Base-by-base conservation (phyloP, 2,797 vertebrate species). In the Chromis chromis region DNA sequence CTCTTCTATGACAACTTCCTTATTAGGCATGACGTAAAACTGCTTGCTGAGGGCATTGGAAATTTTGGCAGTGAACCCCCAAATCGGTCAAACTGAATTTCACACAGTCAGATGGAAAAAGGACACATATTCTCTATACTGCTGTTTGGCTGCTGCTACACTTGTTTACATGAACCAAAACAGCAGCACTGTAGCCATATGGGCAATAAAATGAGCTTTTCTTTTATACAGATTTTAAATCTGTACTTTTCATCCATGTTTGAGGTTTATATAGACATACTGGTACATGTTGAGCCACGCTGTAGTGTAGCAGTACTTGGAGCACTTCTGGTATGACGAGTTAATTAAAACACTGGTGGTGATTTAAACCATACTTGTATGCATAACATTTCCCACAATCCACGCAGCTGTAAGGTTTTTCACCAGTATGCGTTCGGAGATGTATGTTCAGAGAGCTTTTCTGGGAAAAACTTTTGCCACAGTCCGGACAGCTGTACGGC, bases 381-480 rank as follows among this genome's bases (percentile, higher is more conserved):
- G 94, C 93, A 0, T 95, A 95, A 76, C 94, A 94, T 86, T 94
- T 95, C 1, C 94, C 94, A 70, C 95, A 96, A 25, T 94, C 94
- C 39, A 93, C 91, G 65, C 95, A 96, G 88, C 92, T 95, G 44
- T 95, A 96, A 4, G 95, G 95, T 78, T 95, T 95, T 77, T 95
- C 94, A 5, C 94, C 95, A 0, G 94, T 95, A 88, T 95, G 94
- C 25, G 93, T 94, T 44, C 94, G 93, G 7, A 95, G 88, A 62
- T 96, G 95, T 44, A 95, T 94, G 56, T 96, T 95, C 28, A 95
- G 85, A 42, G 94, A 94, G 68, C 94, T 95, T 86, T 95, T 95
- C 87, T 95, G 95, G 22, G 94, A 94, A 50, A 95, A 96, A 53
- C 94, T 93, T 82, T 94, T 95, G 56, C 93, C 94, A 42, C 95